Evolutionary conservation across 2,113 vertebrate genomes (phyloP).

Genomic region (Poeciliopsis turrubarensis): DNA sequence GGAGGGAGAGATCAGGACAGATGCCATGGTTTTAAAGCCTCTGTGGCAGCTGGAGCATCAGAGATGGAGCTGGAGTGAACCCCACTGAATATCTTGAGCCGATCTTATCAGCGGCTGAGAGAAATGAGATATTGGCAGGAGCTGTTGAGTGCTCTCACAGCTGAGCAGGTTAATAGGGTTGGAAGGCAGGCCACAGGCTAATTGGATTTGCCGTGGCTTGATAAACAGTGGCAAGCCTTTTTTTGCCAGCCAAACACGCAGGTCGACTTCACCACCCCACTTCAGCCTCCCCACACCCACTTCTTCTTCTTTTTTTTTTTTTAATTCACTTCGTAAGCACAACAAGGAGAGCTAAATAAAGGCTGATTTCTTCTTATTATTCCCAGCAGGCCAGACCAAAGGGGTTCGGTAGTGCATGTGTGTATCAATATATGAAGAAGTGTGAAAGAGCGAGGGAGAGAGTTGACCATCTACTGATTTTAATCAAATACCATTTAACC

Average conservation of each 20-base stretch:
- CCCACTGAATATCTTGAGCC: slow-evolving; percentile 90
- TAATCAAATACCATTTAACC: slow-evolving; percentile 87
- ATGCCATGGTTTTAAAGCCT: slow-evolving; percentile 72
- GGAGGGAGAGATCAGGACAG: slow-evolving; percentile 67
- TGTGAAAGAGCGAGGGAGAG: slow-evolving; percentile 63
- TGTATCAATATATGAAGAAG: slow-evolving; percentile 32
- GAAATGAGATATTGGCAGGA: slow-evolving; percentile 99
- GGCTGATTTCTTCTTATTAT: slow-evolving; percentile 71
- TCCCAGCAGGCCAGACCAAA: slow-evolving; percentile 71
- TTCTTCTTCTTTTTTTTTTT: slow-evolving; percentile 40
- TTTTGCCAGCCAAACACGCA: slow-evolving; percentile 80
- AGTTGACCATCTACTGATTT: slow-evolving; percentile 84
- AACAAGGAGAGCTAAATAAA: slow-evolving; percentile 60
- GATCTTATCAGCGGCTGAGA: slow-evolving; percentile 92
- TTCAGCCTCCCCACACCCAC: slow-evolving; percentile 7
- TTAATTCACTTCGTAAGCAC: slow-evolving; percentile 58
- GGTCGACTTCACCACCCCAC: slow-evolving; percentile 58
- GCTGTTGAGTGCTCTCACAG: slow-evolving; percentile 88
- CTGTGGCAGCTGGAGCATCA: slow-evolving; percentile 77
- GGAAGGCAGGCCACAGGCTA: slow-evolving; percentile 92
- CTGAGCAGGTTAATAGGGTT: slow-evolving; percentile 96
- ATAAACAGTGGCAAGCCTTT: slow-evolving; percentile 89
- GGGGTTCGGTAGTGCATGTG: slow-evolving; percentile 47
- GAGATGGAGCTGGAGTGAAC: slow-evolving; percentile 86
- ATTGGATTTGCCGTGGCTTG: slow-evolving; percentile 97